Base-by-base conservation (phyloP, 2,113 vertebrate species). In the Apus apus region DNA sequence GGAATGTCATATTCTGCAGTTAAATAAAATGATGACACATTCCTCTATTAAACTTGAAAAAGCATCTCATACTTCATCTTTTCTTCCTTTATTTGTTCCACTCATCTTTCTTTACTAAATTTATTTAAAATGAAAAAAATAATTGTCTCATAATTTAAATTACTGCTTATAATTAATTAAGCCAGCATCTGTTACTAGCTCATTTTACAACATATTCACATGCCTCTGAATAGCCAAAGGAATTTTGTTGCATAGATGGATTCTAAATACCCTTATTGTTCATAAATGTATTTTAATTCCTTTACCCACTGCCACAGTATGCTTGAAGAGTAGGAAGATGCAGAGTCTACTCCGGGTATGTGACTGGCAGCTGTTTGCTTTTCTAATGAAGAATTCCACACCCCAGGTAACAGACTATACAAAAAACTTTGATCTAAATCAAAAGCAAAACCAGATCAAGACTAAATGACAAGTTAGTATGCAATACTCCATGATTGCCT, bases 391-490 rank as follows among this genome's bases (percentile, higher is more conserved):
- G 32, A 93, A 58, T 38, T 71, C 67, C 32, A 87, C 40, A 90
- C 65, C 43, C 77, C 21, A 95, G 57, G 72, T 45, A 90, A 89
- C 7, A 71, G 18, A 89, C 81, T 58, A 84, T 34, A 62, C 5
- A 75, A 82, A 72, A 81, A 72, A 85, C 40, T 72, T 79, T 84
- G 32, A 93, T 85, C 72, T 89, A 94, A 87, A 89, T 68, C n/a
- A 91, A 93, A 78, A 85, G 34, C 8, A 92, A 62, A 89, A 73
- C 8, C 8, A 58, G 54, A 91, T 43, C 27, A 93, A 85, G 53
- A 68, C 56, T 60, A 78, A 71, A 91, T 66, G n/a, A 87, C 27
- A 70, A 51, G 32, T 12, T 48, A 85, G 9, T 14, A 53, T 57
- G 27, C 27, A 79, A 34, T 54, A 61, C 8, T 57, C 12, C 25